Conservation (phyloP, 2,888 invertebrate genomes). For the Sabellastarte sp. region DNA sequence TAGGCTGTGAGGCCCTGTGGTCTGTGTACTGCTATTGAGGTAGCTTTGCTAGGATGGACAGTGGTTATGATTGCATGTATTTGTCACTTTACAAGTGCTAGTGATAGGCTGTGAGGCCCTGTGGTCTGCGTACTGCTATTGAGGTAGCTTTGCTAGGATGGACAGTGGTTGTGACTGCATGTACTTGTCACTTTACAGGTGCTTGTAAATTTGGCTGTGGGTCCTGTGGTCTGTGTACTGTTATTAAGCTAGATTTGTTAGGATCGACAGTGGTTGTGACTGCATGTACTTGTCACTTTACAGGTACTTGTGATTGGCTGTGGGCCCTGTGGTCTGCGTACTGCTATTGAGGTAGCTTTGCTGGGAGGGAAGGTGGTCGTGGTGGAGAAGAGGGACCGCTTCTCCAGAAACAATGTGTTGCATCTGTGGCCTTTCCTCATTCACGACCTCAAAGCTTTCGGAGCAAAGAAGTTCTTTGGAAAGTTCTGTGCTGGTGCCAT, state of each 20-base stretch:
- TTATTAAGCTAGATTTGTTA: constrained; percentile 92
- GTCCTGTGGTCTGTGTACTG: constrained; percentile 90
- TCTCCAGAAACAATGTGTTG: constrained; percentile 81
- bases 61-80: constrained; percentile 79
- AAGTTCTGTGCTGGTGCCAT: constrained; percentile 98
- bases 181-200: too few species aligned
- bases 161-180: too few species aligned
- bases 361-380: constrained; percentile 92
- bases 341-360: constrained; percentile 94
- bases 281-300: too few species aligned
- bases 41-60: constrained; percentile 91
- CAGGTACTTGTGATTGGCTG: constrained; percentile 87
- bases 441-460: constrained; percentile 86
- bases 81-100: constrained; percentile 64
- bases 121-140: constrained; percentile 90
- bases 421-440: constrained; percentile 99
- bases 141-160: constrained; percentile 89
- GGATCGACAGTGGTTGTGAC: too few species aligned
- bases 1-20: constrained; percentile 97
- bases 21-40: constrained; percentile 90
- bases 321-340: constrained; percentile 91
- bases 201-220: constrained; percentile 89
- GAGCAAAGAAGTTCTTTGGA: constrained; percentile 97
- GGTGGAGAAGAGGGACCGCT: constrained; percentile 82
- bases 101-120: constrained; percentile 94